A percentile compares a stretch with the other conserved stretches of the same genome.
phyloP scores from a whole-genome alignment of 2,113 vertebrate genomes.

The Promerops cafer region DNA sequence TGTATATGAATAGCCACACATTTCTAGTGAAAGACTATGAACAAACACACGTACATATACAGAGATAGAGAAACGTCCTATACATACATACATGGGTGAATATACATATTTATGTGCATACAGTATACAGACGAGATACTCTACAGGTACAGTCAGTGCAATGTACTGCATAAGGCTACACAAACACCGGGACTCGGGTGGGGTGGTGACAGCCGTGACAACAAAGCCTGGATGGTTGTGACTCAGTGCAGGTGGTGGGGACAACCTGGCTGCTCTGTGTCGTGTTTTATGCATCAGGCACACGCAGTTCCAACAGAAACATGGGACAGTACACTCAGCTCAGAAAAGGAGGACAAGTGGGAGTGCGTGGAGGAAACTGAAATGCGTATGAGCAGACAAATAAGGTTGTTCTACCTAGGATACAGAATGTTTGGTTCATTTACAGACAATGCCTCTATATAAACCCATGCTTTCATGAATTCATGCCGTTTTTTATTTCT shows the following conservation, averaged over 20 bases:
- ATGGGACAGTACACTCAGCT: neutral
- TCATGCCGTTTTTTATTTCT: conserved; percentile 47
- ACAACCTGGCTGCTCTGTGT: neutral
- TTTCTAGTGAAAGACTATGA: conserved; percentile 31
- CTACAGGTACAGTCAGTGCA: conserved; percentile 37
- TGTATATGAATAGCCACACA: conserved; percentile 30
- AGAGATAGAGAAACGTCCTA: conserved; percentile 8
- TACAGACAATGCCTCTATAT: conserved; percentile 11
- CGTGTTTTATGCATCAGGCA: neutral
- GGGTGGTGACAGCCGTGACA: conserved; percentile 7
- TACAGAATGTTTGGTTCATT: conserved; percentile 13
- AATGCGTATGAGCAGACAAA: neutral
- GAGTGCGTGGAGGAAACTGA: neutral
- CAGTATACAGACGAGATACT: conserved; percentile 53
- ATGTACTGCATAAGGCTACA: conserved; percentile 32
- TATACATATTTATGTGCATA: conserved; percentile 21
- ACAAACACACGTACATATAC: conserved; percentile 27
- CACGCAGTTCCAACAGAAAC: neutral
- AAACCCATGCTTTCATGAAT: conserved; percentile 43
- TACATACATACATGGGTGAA: conserved; percentile 30
- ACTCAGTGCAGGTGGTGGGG: neutral
- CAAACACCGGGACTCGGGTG: conserved; percentile 12
- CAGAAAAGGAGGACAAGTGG: neutral
- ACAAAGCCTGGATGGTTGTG: neutral
- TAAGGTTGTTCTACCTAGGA: neutral